Evolutionary conservation across 2,113 vertebrate species (phyloP).

Genomic region (Setophaga petechia): DNA sequence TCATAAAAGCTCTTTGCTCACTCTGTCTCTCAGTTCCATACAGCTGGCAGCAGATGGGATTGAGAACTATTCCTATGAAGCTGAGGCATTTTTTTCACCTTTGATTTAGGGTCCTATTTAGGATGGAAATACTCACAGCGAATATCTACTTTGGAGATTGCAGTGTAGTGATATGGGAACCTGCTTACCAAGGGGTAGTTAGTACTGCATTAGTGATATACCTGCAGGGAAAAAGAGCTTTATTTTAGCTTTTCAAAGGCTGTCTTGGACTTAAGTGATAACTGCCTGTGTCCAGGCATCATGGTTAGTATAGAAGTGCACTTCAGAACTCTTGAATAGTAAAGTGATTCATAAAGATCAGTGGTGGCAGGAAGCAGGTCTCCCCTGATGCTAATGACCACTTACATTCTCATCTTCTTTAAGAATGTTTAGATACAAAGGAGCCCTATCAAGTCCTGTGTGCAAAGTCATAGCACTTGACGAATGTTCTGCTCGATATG

Average conservation of each 20-base stretch:
- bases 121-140: neutral
- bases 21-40: constrained; percentile 2
- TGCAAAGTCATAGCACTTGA: neutral
- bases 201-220: constrained; percentile 12
- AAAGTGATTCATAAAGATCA: neutral
- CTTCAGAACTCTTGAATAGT: neutral
- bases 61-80: neutral
- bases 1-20: constrained; percentile 50
- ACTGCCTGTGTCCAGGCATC: neutral
- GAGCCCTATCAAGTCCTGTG: neutral
- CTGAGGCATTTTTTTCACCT: neutral
- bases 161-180: neutral
- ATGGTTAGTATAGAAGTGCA: neutral
- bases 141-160: constrained; percentile 14
- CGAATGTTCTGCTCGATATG: neutral
- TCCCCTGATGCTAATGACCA: neutral
- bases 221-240: constrained; percentile 2
- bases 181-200: constrained; percentile 33
- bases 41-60: neutral
- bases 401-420: neutral
- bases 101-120: constrained; percentile 36
- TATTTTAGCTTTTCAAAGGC: constrained; percentile 41
- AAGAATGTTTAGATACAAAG: neutral
- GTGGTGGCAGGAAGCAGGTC: neutral
- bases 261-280: neutral